Evolutionary conservation across 2,888 invertebrate genomes (phyloP).

Genomic region (Pseudococcus viburni): DNA sequence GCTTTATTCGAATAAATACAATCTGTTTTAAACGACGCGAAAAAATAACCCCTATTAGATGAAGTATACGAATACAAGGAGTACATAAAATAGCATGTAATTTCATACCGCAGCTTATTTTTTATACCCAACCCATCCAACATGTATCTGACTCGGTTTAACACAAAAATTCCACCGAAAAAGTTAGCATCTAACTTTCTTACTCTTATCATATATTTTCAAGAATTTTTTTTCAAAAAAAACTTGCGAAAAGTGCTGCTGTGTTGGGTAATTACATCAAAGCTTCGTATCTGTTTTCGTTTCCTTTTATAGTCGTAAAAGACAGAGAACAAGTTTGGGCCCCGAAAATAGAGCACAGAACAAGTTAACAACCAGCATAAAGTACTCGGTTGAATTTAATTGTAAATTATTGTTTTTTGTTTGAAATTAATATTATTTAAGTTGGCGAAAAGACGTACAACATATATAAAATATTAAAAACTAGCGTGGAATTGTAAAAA

Average conservation of each 20-base stretch:
- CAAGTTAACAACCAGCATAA: slow-evolving; percentile 34
- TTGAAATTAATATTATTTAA: slow-evolving; percentile 55
- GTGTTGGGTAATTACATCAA: slow-evolving; percentile 15
- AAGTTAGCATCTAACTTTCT: neutral
- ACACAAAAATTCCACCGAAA: neutral
- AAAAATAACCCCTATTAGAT: too few species aligned
- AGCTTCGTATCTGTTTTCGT: slow-evolving; percentile 38
- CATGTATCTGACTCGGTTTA: neutral
- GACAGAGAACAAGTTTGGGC: neutral
- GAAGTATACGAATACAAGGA: too few species aligned
- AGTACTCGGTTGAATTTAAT: slow-evolving; percentile 51
- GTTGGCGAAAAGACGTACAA: slow-evolving; percentile 45
- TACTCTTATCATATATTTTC: slow-evolving; percentile 7
- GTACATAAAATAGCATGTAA: neutral
- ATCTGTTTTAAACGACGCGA: too few species aligned
- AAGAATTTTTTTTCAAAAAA: neutral
- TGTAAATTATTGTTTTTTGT: slow-evolving; percentile 52
- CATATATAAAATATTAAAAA: slow-evolving; percentile 55
- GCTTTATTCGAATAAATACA: too few species aligned
- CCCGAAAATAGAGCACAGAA: neutral
- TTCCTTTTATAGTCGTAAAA: slow-evolving; percentile 33
- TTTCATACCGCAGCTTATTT: neutral
- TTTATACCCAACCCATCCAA: neutral
- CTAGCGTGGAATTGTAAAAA: slow-evolving; percentile 48
- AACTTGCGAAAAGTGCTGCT: neutral